Evolutionary conservation across 2,113 vertebrate genomes (phyloP).

Genomic region (Orycteropus afer): DNA sequence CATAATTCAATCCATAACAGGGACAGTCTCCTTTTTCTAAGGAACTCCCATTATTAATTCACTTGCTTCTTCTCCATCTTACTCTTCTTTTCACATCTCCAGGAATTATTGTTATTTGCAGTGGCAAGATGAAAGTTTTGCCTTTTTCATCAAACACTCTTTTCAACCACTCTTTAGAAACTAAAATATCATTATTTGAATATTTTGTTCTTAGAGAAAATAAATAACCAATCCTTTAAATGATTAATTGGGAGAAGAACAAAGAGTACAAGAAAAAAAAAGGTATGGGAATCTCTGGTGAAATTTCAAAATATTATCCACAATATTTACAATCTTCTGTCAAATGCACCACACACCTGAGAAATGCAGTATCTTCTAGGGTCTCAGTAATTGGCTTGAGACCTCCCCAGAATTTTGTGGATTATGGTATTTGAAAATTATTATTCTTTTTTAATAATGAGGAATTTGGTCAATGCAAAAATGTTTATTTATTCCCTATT

Average conservation of each 20-base stretch:
- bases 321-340: neutral
- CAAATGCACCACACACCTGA: neutral
- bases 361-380: neutral
- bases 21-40: neutral
- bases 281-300: neutral
- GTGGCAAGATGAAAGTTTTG: neutral
- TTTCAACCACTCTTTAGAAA: neutral
- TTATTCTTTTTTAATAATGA: slow-evolving; percentile 14
- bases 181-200: neutral
- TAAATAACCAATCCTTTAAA: neutral
- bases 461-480: neutral
- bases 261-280: neutral
- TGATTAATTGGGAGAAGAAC: neutral
- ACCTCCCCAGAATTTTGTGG: neutral
- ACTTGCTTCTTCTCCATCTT: neutral
- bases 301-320: neutral
- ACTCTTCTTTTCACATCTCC: neutral
- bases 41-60: neutral
- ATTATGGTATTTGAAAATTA: neutral
- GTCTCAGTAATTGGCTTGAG: neutral
- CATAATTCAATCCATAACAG: neutral
- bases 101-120: neutral
- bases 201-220: neutral
- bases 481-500: neutral
- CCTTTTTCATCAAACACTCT: neutral